Evolutionary conservation across 2,797 vertebrate species (phyloP), one percentile per base, ranked within the genome.

Genomic region (Pachyuromys duprasi): DNA sequence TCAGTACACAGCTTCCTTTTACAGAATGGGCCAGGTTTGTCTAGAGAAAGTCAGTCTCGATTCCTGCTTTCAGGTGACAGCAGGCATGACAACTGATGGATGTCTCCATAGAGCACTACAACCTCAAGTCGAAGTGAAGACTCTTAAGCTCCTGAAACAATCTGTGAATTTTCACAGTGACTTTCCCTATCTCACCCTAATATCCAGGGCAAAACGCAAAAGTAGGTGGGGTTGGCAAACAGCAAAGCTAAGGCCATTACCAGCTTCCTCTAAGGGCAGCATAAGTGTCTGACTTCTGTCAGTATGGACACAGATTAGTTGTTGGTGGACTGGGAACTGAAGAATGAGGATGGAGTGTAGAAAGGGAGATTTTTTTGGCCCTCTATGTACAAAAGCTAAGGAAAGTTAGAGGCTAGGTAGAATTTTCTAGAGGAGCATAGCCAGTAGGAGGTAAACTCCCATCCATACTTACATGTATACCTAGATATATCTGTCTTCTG

Each of bases 1-100:
- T 90, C 75, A 36, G 31, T n/a, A 49, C 89, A 72, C 86, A 49
- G 72, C 39, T 96, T 49, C 63, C 84, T 83, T 84, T 60, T 36
- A 53, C 62, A 91, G 53, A 93, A 4, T 63, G 42, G 53, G 31
- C 26, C 17, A 22, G 79, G 70, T 89, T 76, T 83, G 53, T 72
- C 60, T 74, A 62, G 91, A 63, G 8, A 74, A n/a, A 53, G 24
- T 62, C 91, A 39, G 24, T 17, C 15, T 11, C 57, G 5, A 67
- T 3, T 9, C 45, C 63, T 86, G 63, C 28, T 55, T 12, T 60
- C 18, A 45, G 72, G 70, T 3, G 5, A 36, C 5, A 6, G 80
- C 17, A 45, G 42, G 49, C 24, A 18, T 36, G 33, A 22, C 0
- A 53, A 55, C 9, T 24, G 53, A 2, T n/a, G 26, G 49, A 36